Evolutionary conservation across 2,797 vertebrate genomes (phyloP).

Genomic region (Ctenosaura bakeri): DNA sequence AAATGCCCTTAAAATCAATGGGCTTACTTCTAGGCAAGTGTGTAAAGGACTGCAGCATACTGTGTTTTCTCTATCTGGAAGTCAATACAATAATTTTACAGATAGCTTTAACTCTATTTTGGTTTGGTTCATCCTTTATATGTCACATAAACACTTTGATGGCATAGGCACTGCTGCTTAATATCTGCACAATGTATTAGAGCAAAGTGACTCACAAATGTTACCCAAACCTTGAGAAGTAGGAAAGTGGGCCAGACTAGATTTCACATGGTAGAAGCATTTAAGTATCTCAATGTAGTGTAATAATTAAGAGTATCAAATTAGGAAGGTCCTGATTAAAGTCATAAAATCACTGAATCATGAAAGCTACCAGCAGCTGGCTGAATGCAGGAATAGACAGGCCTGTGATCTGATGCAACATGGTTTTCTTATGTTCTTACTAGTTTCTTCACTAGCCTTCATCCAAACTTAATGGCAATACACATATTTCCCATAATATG

Average conservation of each 20-base stretch:
- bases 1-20: neutral
- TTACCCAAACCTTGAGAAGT: neutral
- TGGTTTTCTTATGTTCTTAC: too few relatives aligned
- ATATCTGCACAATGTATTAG: neutral
- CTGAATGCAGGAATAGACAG: too few relatives aligned
- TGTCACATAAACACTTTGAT: too few relatives aligned
- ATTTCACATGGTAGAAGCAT: neutral
- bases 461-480: too few relatives aligned
- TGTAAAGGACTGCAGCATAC: neutral
- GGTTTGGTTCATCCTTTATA: neutral
- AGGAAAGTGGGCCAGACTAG: neutral
- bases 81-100: neutral
- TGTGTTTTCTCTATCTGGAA: neutral
- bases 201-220: neutral
- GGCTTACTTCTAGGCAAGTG: neutral
- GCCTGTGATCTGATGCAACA: too few relatives aligned
- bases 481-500: too few relatives aligned
- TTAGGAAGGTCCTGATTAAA: too few relatives aligned
- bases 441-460: too few relatives aligned
- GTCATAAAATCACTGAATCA: too few relatives aligned
- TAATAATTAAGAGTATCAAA: too few relatives aligned
- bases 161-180: neutral
- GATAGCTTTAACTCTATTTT: conserved; percentile 9
- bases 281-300: neutral
- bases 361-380: too few relatives aligned